Evolutionary conservation across 37 sponge, comb jelly and placozoan genomes (phyloP).

Genomic region (Chondrilla cf. caribensis): DNA sequence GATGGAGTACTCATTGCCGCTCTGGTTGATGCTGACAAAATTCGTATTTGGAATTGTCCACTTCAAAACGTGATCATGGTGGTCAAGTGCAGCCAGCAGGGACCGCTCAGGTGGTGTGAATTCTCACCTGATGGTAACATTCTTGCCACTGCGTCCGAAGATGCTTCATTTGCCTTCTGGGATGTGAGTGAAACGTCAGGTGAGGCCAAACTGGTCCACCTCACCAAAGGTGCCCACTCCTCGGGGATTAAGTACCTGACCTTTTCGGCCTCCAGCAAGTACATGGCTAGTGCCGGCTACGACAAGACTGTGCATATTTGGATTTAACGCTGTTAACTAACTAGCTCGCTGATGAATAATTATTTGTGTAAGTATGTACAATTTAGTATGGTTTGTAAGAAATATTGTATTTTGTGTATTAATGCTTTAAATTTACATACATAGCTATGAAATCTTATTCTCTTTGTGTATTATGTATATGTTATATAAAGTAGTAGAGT

Average conservation of each 20-base stretch:
- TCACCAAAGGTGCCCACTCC: constrained; percentile 60
- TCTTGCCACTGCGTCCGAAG: constrained; percentile 70
- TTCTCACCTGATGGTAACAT: constrained; percentile 60
- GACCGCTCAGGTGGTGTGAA: constrained; percentile 54
- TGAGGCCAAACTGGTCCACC: constrained; percentile 28
- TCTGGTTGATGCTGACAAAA: constrained; percentile 64
- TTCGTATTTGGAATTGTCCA: constrained; percentile 67
- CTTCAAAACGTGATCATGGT: constrained; percentile 45
- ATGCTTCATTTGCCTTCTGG: constrained; percentile 70
- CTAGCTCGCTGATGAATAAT: too few relatives aligned
- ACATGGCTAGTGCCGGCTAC: constrained; percentile 55
- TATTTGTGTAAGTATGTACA: too few relatives aligned
- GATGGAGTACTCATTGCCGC: constrained; percentile 78
- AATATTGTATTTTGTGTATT: too few relatives aligned
- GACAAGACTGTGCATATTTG: constrained; percentile 62
- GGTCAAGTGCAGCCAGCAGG: constrained; percentile 53
- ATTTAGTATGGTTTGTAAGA: too few relatives aligned
- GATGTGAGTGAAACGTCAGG: not conserved
- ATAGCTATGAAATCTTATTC: too few relatives aligned
- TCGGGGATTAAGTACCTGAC: constrained; percentile 56
- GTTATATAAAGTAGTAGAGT: too few relatives aligned
- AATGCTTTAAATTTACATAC: too few relatives aligned
- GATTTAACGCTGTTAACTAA: constrained; percentile 24
- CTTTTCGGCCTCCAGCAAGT: constrained; percentile 57
- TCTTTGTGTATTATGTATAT: too few relatives aligned